Conservation (phyloP, 2,797 vertebrate genomes). For the Phalloptychus januarius region DNA sequence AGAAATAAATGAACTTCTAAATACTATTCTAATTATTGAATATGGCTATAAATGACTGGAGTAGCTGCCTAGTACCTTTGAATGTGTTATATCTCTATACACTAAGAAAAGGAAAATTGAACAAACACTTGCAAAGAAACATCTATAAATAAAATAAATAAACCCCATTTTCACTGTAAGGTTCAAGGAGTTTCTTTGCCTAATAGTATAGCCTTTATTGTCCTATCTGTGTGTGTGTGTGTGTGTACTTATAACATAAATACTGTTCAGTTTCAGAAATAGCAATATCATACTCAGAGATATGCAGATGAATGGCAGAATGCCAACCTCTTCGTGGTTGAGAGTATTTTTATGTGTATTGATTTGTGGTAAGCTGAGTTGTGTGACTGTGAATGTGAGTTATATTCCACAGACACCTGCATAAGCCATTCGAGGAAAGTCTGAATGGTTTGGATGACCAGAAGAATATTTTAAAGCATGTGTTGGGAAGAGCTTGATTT, state of each 20-base stretch:
- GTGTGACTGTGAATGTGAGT: slow-evolving; percentile 8
- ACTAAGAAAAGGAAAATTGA: slow-evolving; percentile 21
- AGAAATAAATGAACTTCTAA: neutral
- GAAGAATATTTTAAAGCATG: slow-evolving; percentile 31
- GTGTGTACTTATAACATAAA: no score
- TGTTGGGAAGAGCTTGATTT: neutral
- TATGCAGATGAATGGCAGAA: slow-evolving; percentile 18
- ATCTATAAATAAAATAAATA: slow-evolving; percentile 1
- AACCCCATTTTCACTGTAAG: slow-evolving; percentile 9
- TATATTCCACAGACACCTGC: slow-evolving; percentile 8
- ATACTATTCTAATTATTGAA: neutral
- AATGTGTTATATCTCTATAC: neutral
- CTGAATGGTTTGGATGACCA: slow-evolving; percentile 9
- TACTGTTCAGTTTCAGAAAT: no score
- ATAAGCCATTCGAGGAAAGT: slow-evolving; percentile 4
- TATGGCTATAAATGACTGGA: neutral
- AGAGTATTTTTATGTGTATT: slow-evolving; percentile 42
- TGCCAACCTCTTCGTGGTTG: slow-evolving; percentile 28
- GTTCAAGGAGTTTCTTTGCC: slow-evolving; percentile 37
- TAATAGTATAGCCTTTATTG: neutral
- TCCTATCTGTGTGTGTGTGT: no score
- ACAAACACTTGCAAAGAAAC: neutral
- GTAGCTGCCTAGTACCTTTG: neutral
- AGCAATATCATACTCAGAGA: no score
- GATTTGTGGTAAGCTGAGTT: slow-evolving; percentile 18